Base-by-base conservation (phyloP, 2,113 vertebrate species). In the Grammomys surdaster region DNA sequence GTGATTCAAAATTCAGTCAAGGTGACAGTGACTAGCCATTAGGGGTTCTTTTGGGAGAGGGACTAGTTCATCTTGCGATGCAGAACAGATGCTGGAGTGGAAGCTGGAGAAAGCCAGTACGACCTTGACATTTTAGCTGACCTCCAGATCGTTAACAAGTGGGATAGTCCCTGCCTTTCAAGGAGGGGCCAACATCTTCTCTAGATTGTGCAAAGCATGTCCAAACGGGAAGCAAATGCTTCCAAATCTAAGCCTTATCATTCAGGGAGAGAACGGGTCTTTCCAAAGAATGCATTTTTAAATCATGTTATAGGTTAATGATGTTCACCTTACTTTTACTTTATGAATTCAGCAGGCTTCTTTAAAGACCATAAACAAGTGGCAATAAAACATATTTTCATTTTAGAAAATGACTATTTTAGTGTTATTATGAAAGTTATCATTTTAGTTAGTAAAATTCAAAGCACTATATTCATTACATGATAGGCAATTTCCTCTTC, bases 281-380 rank as follows among this genome's bases (percentile, higher is more conserved):
- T 98, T 97, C 97, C 96, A 97, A 98, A 96, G 51, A 96, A 97
- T 97, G 3, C 88, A 95, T 97, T 98, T 98, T 92, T 22, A 90
- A 90, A 80, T 95, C 75, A 96, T 97, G 94, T 65, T 85, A 36
- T 82, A 51, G 58, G 31, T 96, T 81, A 96, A 88, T 93, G 73
- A 43, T 31, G 90, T 88, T 96, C 75, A 17, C 72, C 93, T 63
- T 85, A 2, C 86, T 87, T 97, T 97, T 97, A 94, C 69, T 97
- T 96, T 97, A 97, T 95, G 17, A 69, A 90, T 96, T 96, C 94
- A 95, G 97, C 91, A 86, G 70, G 96, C 93, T 97, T 98, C 96
- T 96, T 94, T 19, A 76, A 72, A 94, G 63, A 95, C 93, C 51
- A 92, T 56, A 92, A 97, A 58, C 54, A 96, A 96, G 48, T 92